Percentiles rank a stretch among this genome's conserved stretches.
phyloP scores from a whole-genome alignment of 2,113 vertebrate genomes.

The Probosciger aterrimus region DNA sequence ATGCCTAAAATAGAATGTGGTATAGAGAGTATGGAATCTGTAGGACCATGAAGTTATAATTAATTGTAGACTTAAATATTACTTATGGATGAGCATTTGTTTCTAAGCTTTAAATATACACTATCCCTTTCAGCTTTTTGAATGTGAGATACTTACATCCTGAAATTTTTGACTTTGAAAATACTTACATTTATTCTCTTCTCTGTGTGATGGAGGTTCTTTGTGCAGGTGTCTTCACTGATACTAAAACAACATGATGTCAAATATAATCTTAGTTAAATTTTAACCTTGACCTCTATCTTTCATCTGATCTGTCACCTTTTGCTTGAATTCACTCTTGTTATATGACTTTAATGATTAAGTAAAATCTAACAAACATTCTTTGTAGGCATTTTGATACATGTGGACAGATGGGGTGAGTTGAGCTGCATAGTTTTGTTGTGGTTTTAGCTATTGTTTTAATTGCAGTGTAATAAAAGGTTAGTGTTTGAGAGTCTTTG shows the following conservation, averaged over 20 bases:
- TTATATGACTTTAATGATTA: not conserved
- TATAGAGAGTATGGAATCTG: constrained; percentile 58
- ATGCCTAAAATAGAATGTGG: constrained; percentile 47
- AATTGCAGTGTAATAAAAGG: not conserved
- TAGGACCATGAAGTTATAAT: constrained; percentile 47
- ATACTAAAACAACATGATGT: constrained; percentile 25
- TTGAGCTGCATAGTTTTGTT: not conserved
- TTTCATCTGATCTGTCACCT: not conserved
- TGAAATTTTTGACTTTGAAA: constrained; percentile 40
- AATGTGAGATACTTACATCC: constrained; percentile 33
- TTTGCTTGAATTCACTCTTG: not conserved
- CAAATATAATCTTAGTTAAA: constrained; percentile 29
- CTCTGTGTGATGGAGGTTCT: not conserved
- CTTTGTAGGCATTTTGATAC: not conserved
- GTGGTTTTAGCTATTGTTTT: not conserved
- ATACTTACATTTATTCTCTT: constrained; percentile 37
- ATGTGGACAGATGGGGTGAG: not conserved
- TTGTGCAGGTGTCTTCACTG: constrained; percentile 10
- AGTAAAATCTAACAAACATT: constrained; percentile 2
- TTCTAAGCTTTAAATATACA: constrained; percentile 1
- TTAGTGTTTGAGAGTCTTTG: not conserved
- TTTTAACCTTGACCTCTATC: not conserved
- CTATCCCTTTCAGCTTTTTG: constrained; percentile 45
- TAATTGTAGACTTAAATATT: constrained; percentile 59
- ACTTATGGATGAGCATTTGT: constrained; percentile 46